Percentiles rank a stretch among this genome's conserved stretches.
phyloP scores from a whole-genome alignment of 2,888 invertebrate genomes.

The Anthophora plumipes region DNA sequence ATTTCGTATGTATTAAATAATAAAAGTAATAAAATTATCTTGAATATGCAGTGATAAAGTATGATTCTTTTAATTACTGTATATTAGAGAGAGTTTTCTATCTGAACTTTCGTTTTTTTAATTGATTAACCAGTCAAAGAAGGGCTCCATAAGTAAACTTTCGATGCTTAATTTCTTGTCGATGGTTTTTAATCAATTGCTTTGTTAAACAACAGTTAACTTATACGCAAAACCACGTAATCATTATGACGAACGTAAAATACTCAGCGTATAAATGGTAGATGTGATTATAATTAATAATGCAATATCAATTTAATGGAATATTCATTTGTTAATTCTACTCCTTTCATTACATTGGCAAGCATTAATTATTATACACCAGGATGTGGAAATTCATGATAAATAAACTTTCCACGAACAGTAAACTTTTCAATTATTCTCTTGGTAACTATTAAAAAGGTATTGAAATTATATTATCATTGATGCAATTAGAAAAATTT shows the following conservation, averaged over 20 bases:
- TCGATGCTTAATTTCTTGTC: neutral
- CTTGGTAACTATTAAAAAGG: neutral
- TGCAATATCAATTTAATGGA: slow-evolving; percentile 17
- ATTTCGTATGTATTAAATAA: too few species aligned
- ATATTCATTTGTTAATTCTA: neutral
- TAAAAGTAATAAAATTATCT: too few species aligned
- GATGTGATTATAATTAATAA: neutral
- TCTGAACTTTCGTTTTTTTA: neutral
- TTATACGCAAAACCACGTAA: neutral
- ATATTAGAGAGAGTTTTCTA: too few species aligned
- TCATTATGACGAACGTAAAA: slow-evolving; percentile 1
- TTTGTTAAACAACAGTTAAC: slow-evolving; percentile 2
- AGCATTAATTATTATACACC: neutral
- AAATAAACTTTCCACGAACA: neutral
- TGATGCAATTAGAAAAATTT: too few species aligned
- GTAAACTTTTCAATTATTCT: neutral
- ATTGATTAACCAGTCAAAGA: neutral
- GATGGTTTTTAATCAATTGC: neutral
- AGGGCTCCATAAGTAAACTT: neutral
- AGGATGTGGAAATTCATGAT: neutral
- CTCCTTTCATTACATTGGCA: neutral
- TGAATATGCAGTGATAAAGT: too few species aligned
- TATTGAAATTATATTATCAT: too few species aligned
- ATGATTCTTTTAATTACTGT: too few species aligned
- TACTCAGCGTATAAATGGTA: neutral